A percentile compares a stretch with the other conserved stretches of the same genome.
Evolutionary conservation across 2,797 vertebrate genomes (phyloP).

Genomic region (Dromococcyx pavoninus): DNA sequence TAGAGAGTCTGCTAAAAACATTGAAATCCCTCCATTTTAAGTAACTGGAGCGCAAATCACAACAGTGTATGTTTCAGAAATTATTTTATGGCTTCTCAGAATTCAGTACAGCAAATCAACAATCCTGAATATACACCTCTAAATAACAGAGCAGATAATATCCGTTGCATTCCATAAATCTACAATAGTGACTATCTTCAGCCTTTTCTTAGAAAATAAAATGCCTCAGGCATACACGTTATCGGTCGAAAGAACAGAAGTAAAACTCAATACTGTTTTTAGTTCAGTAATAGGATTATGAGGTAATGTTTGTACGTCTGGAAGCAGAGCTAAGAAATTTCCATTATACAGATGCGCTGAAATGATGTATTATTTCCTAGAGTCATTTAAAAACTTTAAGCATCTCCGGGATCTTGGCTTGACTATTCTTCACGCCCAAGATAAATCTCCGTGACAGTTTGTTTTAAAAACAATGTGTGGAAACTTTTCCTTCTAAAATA

Average conservation of each 20-base stretch:
- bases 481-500: slow-evolving; percentile 10
- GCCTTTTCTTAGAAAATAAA: background rate
- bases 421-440: slow-evolving; percentile 18
- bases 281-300: background rate
- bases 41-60: background rate
- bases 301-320: slow-evolving; percentile 22
- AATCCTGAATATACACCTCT: accelerated
- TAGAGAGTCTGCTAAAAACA: background rate
- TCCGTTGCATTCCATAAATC: background rate
- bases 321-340: background rate
- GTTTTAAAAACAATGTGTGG: slow-evolving; percentile 50
- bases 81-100: background rate
- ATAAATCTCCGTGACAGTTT: background rate
- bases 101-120: background rate
- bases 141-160: background rate
- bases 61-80: background rate
- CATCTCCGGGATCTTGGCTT: slow-evolving; percentile 26
- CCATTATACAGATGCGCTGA: slow-evolving; percentile 5
- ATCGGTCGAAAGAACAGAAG: background rate
- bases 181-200: background rate
- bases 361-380: slow-evolving; percentile 47
- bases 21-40: background rate
- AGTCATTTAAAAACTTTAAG: background rate
- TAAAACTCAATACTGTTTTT: background rate
- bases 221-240: background rate